Evolutionary conservation across 2,888 invertebrate species (phyloP).

Genomic region (Cyclophora albipunctata): DNA sequence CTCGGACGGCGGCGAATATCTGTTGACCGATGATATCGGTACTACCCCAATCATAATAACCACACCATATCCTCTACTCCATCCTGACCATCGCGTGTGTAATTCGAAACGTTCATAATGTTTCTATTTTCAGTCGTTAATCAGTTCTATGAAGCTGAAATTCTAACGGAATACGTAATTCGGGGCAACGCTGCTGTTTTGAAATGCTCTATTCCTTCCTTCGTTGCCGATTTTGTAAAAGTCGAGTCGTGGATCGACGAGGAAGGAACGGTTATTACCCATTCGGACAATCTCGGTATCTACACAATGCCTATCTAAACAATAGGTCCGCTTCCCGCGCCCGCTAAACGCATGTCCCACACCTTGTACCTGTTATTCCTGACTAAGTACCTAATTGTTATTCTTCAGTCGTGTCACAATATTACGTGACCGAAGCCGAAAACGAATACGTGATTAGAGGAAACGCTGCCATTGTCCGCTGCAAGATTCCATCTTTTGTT

Average conservation of each 20-base stretch:
- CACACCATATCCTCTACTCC: constrained; percentile 13
- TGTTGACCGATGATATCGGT: constrained; percentile 84
- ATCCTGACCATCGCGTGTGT: constrained; percentile 4
- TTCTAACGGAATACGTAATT: constrained; percentile 92
- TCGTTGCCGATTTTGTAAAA: constrained; percentile 92
- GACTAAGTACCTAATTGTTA: constrained; percentile 50
- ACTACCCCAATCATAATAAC: constrained; percentile 31
- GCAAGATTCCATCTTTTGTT: constrained; percentile 95
- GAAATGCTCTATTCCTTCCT: constrained; percentile 93
- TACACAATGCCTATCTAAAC: constrained; percentile 50
- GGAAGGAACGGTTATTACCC: constrained; percentile 80
- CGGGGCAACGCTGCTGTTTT: constrained; percentile 90
- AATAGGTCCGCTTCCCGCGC: constrained; percentile 42
- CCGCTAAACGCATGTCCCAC: constrained; percentile 35
- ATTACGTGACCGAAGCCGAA: constrained; percentile 92
- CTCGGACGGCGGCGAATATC: constrained; percentile 80
- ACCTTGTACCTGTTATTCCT: constrained; percentile 40
- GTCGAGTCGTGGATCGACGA: constrained; percentile 88
- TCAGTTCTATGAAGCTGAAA: constrained; percentile 92
- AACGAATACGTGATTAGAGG: constrained; percentile 95
- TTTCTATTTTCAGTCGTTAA: constrained; percentile 76
- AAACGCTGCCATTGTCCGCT: constrained; percentile 93
- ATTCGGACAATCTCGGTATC: constrained; percentile 81
- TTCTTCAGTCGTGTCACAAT: constrained; percentile 89
- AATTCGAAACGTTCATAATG: constrained; percentile 10